These are phyloP conservation scores for Enteromius radiatus DNA, from an alignment of 2,797 vertebrate genomes.

Conservation along the genomic window DNA sequence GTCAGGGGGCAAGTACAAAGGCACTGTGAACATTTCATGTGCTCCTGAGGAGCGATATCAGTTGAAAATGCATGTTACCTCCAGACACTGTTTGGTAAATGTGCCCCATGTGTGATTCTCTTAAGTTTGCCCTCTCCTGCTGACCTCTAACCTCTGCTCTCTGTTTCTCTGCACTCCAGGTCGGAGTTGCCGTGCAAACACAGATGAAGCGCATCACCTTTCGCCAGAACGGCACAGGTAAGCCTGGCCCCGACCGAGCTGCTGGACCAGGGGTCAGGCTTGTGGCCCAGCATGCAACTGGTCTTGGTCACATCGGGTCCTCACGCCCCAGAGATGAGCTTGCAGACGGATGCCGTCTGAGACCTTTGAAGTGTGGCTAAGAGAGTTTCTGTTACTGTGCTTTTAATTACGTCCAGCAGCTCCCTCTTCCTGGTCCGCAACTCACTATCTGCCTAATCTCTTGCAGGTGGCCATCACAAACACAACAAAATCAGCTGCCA, in stretches of 20 bases:
- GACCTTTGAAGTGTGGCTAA: constrained; percentile 80
- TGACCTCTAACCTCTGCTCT: constrained; percentile 77
- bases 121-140: constrained; percentile 62
- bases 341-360: constrained; percentile 76
- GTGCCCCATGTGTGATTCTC: constrained; percentile 73
- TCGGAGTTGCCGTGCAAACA: constrained; percentile 69
- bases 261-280: constrained; percentile 76
- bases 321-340: constrained; percentile 73
- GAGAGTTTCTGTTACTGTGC: constrained; percentile 79
- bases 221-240: constrained; percentile 78
- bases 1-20: constrained; percentile 54
- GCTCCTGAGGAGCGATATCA: constrained; percentile 67
- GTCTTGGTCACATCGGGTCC: constrained; percentile 74
- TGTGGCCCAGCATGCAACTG: constrained; percentile 73
- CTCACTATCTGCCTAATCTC: constrained; percentile 76
- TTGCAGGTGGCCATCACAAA: constrained; percentile 77
- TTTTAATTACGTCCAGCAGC: constrained; percentile 89
- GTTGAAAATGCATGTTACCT: constrained; percentile 66
- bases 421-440: constrained; percentile 82
- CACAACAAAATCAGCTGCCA: constrained; percentile 53
- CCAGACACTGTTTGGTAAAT: constrained; percentile 74
- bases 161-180: constrained; percentile 78
- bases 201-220: constrained; percentile 67
- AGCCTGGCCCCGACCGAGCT: constrained; percentile 65
- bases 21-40: constrained; percentile 56